phyloP scores from a whole-genome alignment of 2,113 vertebrate genomes.

The Psittacula cyanocephala region DNA sequence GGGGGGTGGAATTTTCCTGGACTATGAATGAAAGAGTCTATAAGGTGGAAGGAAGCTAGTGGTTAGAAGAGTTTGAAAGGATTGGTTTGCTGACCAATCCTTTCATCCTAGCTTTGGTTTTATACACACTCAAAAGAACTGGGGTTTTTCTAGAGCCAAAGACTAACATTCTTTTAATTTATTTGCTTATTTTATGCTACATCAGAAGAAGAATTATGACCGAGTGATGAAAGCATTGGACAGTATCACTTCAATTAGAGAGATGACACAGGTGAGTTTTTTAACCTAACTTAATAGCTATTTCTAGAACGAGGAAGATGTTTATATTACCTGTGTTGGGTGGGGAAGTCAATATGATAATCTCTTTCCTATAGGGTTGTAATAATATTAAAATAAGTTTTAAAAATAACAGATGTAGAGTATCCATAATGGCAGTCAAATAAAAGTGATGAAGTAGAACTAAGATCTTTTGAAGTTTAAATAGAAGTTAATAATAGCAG shows the following conservation, averaged over 20 bases:
- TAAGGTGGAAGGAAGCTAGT: not conserved
- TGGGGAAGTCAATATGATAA: not conserved
- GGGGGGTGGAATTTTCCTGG: not conserved
- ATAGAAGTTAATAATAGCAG: not conserved
- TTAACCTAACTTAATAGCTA: not conserved
- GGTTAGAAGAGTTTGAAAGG: not conserved
- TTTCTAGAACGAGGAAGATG: not conserved
- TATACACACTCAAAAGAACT: not conserved
- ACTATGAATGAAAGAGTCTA: not conserved
- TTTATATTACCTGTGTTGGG: not conserved
- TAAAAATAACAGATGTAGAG: not conserved
- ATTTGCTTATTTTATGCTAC: conserved; percentile 5
- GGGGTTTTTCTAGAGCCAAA: not conserved
- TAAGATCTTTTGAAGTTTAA: not conserved
- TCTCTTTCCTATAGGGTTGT: not conserved
- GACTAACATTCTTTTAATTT: not conserved
- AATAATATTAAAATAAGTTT: not conserved
- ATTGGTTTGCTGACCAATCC: not conserved
- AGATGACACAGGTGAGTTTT: conserved; percentile 88
- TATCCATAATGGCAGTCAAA: not conserved
- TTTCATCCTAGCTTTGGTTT: not conserved
- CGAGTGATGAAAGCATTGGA: conserved; percentile 89
- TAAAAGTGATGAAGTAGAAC: conserved; percentile 3
- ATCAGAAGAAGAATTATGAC: conserved; percentile 91
- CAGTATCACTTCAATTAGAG: conserved; percentile 91